Base-by-base conservation (phyloP, 2,888 invertebrate genomes). In the Eulithis prunata region DNA sequence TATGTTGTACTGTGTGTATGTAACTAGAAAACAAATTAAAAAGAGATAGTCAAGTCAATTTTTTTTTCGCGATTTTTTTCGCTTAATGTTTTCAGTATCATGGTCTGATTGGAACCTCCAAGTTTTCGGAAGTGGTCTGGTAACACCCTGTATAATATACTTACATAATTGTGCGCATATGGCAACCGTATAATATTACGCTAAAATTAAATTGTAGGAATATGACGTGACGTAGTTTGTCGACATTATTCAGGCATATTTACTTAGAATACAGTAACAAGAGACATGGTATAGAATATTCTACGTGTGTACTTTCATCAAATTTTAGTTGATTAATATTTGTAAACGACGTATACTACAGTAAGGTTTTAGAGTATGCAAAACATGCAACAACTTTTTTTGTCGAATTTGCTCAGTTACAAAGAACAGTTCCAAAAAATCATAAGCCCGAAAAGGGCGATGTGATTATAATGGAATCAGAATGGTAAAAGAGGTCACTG, bases 121-220 rank as follows among this genome's bases (percentile, higher is more conserved):
- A n/a, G n/a, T n/a, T n/a, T n/a, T n/a, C n/a, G n/a, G n/a, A n/a
- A 32, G n/a, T 32, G 2, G 4, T 4, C 2, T 32, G 4, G 4
- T 32, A 32, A 32, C 32, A 32, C 32, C 28, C 38, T 28, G 64
- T 57, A 53, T 57, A 49, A 56, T 64, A 51, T 2, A 55, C 6
- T 36, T 13, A n/a, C 3, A 8, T 51, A 66, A 59, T 68, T 66
- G 60, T 28, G 38, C 53, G 46, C 62, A 63, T 57, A 61, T 46
- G 54, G 32, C 45, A 71, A 71, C 56, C 61, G 56, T 43, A 28
- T 57, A 56, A 60, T 73, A 57, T 62, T 52, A 65, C 41, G 32
- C 65, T 64, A 57, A 72, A 80, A 82, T 81, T 76, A 78, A 78
- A 77, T 74, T 71, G 72, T 76, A 75, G 75, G 73, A 77, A 79